Evolutionary conservation across 2,113 vertebrate genomes (phyloP).

Genomic region (cattle (Bos taurus)): DNA sequence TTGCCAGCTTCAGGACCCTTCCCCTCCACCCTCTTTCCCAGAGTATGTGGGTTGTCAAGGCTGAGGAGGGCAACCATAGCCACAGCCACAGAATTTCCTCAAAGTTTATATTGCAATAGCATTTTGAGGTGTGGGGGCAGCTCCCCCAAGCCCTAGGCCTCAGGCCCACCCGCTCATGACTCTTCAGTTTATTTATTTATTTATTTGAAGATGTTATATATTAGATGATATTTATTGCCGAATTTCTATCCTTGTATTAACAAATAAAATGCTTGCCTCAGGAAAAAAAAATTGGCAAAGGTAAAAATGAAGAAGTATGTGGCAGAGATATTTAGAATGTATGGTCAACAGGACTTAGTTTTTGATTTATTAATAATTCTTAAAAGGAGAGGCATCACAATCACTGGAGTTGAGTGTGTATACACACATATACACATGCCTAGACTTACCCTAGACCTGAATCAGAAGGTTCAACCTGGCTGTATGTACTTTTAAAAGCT

Average conservation of each 20-base stretch:
- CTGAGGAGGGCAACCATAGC: constrained; percentile 44
- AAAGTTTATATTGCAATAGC: constrained; percentile 76
- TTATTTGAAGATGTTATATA: constrained; percentile 87
- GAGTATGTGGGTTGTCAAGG: constrained; percentile 43
- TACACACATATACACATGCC: not conserved
- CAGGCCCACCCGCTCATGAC: constrained; percentile 57
- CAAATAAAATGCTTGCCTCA: constrained; percentile 84
- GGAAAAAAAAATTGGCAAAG: not conserved
- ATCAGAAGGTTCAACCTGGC: not conserved
- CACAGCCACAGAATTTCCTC: constrained; percentile 61
- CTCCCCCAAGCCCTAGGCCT: constrained; percentile 44
- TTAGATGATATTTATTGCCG: constrained; percentile 87
- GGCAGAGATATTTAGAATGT: not conserved
- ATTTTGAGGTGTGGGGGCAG: constrained; percentile 53
- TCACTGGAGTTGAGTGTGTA: not conserved
- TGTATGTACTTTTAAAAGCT: not conserved
- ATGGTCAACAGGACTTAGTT: not conserved
- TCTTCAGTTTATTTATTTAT: constrained; percentile 84
- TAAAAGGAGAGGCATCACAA: not conserved
- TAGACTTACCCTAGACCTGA: not conserved
- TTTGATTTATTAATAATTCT: not conserved
- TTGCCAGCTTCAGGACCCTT: not conserved
- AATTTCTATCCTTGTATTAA: constrained; percentile 88
- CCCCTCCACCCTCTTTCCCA: not conserved
- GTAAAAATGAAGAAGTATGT: not conserved